phyloP scores from a whole-genome alignment of 2,888 invertebrate species.

The Drosophila mulleri region DNA sequence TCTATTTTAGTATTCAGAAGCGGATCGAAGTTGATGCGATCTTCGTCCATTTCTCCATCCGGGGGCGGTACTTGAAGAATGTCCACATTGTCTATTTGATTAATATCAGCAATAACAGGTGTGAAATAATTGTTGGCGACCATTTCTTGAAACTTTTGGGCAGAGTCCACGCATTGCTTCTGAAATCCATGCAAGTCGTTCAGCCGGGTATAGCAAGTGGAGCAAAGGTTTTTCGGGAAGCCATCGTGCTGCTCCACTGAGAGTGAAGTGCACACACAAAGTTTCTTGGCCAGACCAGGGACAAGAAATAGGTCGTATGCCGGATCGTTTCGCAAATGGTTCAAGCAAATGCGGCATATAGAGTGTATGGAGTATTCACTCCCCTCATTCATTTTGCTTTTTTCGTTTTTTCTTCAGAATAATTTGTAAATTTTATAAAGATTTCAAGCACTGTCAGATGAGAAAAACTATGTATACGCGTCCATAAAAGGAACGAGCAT shows the following conservation, averaged over 20 bases:
- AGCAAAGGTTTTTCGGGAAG: constrained; percentile 80
- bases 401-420: constrained; percentile 18
- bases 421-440: constrained; percentile 33
- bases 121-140: constrained; percentile 59
- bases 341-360: constrained; percentile 82
- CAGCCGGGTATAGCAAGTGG: constrained; percentile 71
- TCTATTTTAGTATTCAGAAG: constrained; percentile 66
- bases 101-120: constrained; percentile 53
- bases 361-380: constrained; percentile 70
- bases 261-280: constrained; percentile 80
- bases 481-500: constrained; percentile 58
- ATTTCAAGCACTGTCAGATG: constrained; percentile 45
- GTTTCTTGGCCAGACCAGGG: constrained; percentile 80
- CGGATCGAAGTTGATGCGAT: constrained; percentile 64
- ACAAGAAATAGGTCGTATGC: constrained; percentile 75
- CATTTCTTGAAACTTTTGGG: constrained; percentile 76
- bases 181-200: constrained; percentile 81
- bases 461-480: constrained; percentile 65
- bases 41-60: constrained; percentile 71
- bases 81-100: constrained; percentile 66
- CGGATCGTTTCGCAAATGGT: constrained; percentile 66
- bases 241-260: constrained; percentile 81
- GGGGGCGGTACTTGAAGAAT: constrained; percentile 64
- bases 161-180: constrained; percentile 77
- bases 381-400: constrained; percentile 57